Evolutionary conservation across 2,888 invertebrate genomes (phyloP), one percentile per base, ranked within the genome.

Genomic region (Leucophenga montana): DNA sequence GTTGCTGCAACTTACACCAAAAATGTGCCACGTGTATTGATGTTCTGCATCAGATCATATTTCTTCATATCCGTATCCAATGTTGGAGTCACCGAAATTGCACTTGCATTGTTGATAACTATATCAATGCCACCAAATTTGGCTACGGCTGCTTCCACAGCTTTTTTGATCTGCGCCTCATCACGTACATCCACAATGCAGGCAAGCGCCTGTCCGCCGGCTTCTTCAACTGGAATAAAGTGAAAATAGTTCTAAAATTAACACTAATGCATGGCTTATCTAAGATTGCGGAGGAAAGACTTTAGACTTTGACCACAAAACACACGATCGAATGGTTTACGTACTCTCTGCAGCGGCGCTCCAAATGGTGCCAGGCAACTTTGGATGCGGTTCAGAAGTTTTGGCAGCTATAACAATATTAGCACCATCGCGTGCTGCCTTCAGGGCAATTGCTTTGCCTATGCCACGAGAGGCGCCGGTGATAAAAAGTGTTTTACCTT

Each of bases 391-490:
- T 71, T 93, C 92, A 0, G 93, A 93, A n/a, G 96, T 96, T 89
- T 97, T 96, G 1, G 96, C 96, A 62, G 96, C 96, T 71, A 97
- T 92, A 1, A 95, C 92, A 78, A 96, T 90, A 87, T 96, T 96
- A 0, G 96, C 96, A 27, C 96, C 96, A 92, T 97, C 96, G 0
- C 77, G 74, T 0, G 98, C 97, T 1, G 95, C 95, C 90, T 97
- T 98, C 70, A 98, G 86, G 4, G 97, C 98, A 78, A 99, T 98
- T 16, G 94, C 95, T 89, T 97, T 87, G 0, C 99, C 99, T 84
- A 99, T 99, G 33, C 99, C 99, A 79, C 99, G 92, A 67, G 97
- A 97, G 16, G 97, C 98, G 57, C 99, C 99, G 33, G 98, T 97
- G 76, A 99, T 96, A 85, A 98, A 97, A 68, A 97, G 89, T 1